Base-by-base conservation (phyloP, 2,888 invertebrate species). In the Nycteola revayana region DNA sequence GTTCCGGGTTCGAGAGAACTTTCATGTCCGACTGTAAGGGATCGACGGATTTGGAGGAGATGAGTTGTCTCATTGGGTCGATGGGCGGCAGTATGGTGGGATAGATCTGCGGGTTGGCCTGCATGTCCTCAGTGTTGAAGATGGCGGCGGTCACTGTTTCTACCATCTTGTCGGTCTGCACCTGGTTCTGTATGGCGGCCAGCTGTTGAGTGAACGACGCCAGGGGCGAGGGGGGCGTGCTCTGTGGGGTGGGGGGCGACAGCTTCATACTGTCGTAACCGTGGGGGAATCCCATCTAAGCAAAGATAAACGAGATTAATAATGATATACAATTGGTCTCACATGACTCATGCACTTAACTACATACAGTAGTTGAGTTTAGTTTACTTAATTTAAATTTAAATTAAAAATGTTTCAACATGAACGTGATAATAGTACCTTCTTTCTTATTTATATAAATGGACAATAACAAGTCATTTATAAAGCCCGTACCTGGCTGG, bases 201-300 rank as follows among this genome's bases (percentile, higher is more conserved):
- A 89, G 72, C 39, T 85, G 82, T 48, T 88, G 87, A 18, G 86
- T 80, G 71, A 89, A 89, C 3, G 82, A 67, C 1, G 63, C 76
- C 9, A 85, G 67, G 0, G 81, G 70, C 1, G 84, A 75, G 58
- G 76, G 91, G 1, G 80, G 56, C 43, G 75, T 74, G 61, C 66
- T 69, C 38, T 44, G 82, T 58, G 60, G 77, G 40, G 66, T 80
- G 54, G 71, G 70, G 66, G 74, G 90, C 53, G 92, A 93, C 9
- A 92, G 90, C 33, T 92, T 89, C 25, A 88, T 90, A 9, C 82
- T 77, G 28, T 84, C 90, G 59, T 77, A 85, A 65, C 88, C 54
- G 74, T 78, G 14, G 59, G 84, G 49, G 80, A 62, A 81, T 25
- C 61, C 49, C 5, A 79, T 75, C 79, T 81, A 58, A n/a, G 24